Conservation (phyloP, 2,797 vertebrate species). For the Lophotriccus pileatus region DNA sequence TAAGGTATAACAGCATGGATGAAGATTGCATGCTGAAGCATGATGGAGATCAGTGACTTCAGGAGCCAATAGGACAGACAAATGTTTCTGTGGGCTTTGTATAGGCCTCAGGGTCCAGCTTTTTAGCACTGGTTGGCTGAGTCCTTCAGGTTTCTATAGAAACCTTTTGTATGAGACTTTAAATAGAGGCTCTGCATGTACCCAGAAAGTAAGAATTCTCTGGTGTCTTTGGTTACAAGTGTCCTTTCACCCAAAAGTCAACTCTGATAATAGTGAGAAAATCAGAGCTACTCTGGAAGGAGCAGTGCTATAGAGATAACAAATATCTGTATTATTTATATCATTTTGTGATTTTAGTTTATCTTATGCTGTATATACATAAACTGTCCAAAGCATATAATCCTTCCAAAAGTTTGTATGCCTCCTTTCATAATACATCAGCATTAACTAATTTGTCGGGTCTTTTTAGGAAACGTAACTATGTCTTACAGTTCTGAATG, state of each 20-base stretch:
- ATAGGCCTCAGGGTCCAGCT: not conserved
- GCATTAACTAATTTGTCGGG: not conserved
- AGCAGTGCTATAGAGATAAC: not conserved
- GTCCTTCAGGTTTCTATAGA: constrained; percentile 52
- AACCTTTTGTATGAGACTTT: constrained; percentile 46
- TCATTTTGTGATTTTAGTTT: not conserved
- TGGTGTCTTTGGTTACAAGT: not conserved
- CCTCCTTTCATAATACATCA: not conserved
- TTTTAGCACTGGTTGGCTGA: not conserved
- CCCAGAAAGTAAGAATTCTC: constrained; percentile 6
- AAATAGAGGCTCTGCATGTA: constrained; percentile 19
- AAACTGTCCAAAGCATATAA: not conserved
- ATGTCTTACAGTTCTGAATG: not conserved
- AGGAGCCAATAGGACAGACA: not conserved
- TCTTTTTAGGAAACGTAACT: not conserved
- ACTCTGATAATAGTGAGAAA: not conserved
- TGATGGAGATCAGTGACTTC: not conserved
- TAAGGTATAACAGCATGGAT: not conserved
- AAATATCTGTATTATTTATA: not conserved
- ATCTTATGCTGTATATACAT: not conserved
- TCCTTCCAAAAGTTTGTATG: not conserved
- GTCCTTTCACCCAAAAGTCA: not conserved
- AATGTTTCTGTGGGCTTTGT: not conserved
- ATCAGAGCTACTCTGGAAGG: not conserved
- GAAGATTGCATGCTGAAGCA: not conserved